Base-by-base conservation (phyloP, 1,140 invertebrate genomes). In the Micrasema longulum region DNA sequence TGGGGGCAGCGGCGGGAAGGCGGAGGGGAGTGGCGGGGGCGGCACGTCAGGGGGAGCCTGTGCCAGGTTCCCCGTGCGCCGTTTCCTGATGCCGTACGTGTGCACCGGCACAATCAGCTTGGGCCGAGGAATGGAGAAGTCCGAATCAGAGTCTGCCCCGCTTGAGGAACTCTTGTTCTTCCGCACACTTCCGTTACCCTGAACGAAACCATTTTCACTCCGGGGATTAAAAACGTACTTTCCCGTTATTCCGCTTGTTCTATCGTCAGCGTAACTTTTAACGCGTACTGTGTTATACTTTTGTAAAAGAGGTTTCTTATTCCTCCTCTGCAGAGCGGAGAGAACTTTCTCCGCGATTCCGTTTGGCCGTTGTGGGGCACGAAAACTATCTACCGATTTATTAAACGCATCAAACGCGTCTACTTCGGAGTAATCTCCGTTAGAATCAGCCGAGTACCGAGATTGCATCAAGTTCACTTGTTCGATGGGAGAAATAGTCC, bases 91-190 rank as follows among this genome's bases (percentile, higher is more conserved):
- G 26, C 92, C 93, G 80, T 95, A 95, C 1, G 93, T 93, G 84
- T 95, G 93, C 64, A 95, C 92, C 48, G 93, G 93, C 63, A 95
- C 93, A 77, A 95, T 93, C 68, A 95, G 86, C 78, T 93, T 91
- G 12, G 93, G 93, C 77, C 93, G 84, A 0, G 93, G 93, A 80
- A 95, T 95, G 45, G 88, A 87, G 82, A 95, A 95, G 73, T 92
- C 90, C 7, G 87, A 87, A 67, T 87, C 85, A 6, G 84, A 86
- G 72, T 77, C 79, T 62, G 84, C 83, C 60, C 84, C 82, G 73
- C 81, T 82, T 31, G 83, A 84, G 10, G 81, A 83, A 78, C 80
- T 85, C 81, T 82, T 82, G 60, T 81, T 83, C 79, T 83, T 84
- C 10, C 36, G 5, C 14, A 18, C 41, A 9, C 60, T 53, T 3